These are phyloP conservation scores for Ephydatia muelleri DNA, from an alignment of 37 sponge, comb jelly and placozoan species.

Conservation along the genomic window DNA sequence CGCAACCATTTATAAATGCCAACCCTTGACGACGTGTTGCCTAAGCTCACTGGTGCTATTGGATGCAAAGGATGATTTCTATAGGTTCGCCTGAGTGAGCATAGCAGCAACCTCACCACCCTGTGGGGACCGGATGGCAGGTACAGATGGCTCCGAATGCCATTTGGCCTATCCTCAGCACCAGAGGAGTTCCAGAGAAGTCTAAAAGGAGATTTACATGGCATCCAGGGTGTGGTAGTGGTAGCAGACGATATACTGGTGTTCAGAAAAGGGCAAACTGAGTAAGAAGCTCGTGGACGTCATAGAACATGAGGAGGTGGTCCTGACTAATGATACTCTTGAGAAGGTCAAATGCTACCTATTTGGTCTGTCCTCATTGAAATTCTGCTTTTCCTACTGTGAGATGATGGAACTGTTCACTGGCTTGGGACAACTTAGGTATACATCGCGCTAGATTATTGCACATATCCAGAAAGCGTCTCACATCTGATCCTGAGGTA, in stretches of 20 bases:
- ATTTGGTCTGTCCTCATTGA: slow-evolving; percentile 12
- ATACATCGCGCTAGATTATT: slow-evolving; percentile 47
- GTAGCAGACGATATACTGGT: slow-evolving; percentile 42
- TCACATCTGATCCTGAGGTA: slow-evolving; percentile 13
- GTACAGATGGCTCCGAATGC: slow-evolving; percentile 16
- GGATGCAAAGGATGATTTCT: slow-evolving; percentile 28
- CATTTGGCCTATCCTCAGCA: slow-evolving; percentile 35
- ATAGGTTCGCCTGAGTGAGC: slow-evolving; percentile 17
- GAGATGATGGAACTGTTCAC: slow-evolving; percentile 18
- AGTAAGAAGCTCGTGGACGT: not conserved
- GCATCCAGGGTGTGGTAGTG: slow-evolving; percentile 27
- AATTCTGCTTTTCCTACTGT: slow-evolving; percentile 32
- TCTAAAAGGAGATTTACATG: slow-evolving; percentile 4
- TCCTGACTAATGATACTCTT: not conserved
- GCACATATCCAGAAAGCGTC: slow-evolving; percentile 39
- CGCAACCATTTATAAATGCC: slow-evolving; percentile 25
- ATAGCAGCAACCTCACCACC: slow-evolving; percentile 21
- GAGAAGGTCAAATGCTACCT: not conserved
- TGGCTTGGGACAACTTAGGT: too few relatives aligned
- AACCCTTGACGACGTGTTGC: slow-evolving; percentile 32
- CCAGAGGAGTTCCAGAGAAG: slow-evolving; percentile 32
- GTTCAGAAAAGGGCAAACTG: slow-evolving; percentile 14
- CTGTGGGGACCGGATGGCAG: slow-evolving; percentile 28
- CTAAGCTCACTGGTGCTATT: slow-evolving; percentile 15
- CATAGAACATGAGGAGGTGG: slow-evolving; percentile 6